phyloP scores from a whole-genome alignment of 2,888 invertebrate species.

The Stenolophus ochropezus region DNA sequence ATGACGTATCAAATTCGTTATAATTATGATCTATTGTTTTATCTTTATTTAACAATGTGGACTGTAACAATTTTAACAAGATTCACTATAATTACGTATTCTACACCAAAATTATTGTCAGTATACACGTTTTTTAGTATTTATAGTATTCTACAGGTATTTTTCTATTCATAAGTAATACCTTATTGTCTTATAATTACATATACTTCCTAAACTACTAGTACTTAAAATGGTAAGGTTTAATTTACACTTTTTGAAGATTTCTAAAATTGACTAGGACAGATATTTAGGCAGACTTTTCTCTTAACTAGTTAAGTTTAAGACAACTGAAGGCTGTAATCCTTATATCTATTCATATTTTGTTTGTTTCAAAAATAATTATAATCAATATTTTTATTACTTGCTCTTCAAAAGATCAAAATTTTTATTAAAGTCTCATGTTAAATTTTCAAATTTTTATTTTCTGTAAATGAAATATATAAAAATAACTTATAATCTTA shows the following conservation, averaged over 20 bases:
- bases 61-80: slow-evolving; percentile 33
- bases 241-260: slow-evolving; percentile 36
- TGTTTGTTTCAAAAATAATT: neutral
- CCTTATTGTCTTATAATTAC: slow-evolving; percentile 48
- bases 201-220: slow-evolving; percentile 29
- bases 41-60: neutral
- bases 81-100: slow-evolving; percentile 3
- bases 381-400: neutral
- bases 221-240: slow-evolving; percentile 6
- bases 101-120: slow-evolving; percentile 56
- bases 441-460: neutral
- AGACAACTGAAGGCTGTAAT: slow-evolving; percentile 20
- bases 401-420: neutral
- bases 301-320: slow-evolving; percentile 35
- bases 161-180: slow-evolving; percentile 48
- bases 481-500: slow-evolving; percentile 11
- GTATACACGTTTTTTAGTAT: slow-evolving; percentile 44
- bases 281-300: slow-evolving; percentile 51
- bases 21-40: neutral
- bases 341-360: neutral
- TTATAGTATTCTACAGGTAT: neutral
- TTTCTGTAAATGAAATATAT: slow-evolving; percentile 8
- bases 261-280: slow-evolving; percentile 52
- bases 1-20: neutral
- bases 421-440: neutral